Base-by-base conservation (phyloP, 2,113 vertebrate species). In the Galbula dea region DNA sequence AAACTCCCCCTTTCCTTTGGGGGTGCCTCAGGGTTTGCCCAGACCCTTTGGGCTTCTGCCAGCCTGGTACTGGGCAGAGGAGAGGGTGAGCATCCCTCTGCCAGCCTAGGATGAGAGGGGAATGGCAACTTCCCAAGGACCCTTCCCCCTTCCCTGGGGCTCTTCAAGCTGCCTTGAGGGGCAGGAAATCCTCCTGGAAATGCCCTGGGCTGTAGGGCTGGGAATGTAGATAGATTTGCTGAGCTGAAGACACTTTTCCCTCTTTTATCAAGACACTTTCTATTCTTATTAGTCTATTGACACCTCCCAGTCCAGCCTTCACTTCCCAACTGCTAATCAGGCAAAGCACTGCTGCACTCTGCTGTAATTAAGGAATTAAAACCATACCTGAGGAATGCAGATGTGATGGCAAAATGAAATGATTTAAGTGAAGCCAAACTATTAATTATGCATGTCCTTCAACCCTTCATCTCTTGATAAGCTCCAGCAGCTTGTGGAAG, bases 341-440 rank as follows among this genome's bases (percentile, higher is more conserved):
- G 83, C 58, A 55, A 32, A 81, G 87, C 69, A 13, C 61, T 34
- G 67, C 59, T 49, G 83, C 73, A 58, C 85, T 93, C 74, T 59
- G 67, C 63, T 89, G 67, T 93, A 94, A 95, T 96, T 95, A 90
- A 89, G 83, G 91, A 95, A 96, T 93, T 95, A 94, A 88, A 90
- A 63, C 83, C 43, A 4, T 86, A 95, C 92, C 92, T 94, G 90
- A 54, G 49, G 82, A 94, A 95, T 86, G 88, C 85, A 80, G 76
- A 90, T 73, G 85, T 27, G 39, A 74, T 29, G 66, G 79, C 71
- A 65, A 94, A 94, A 83, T 77, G 80, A 77, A 88, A 80, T 93
- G 73, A 91, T 94, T 93, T 89, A 80, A 87, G 85, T 79, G 93
- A 77, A 63, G 45, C 68, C 36, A 80, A 83, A 46, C 85, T 51